Base-by-base conservation (phyloP, 2,113 vertebrate genomes). In the Dasypus novemcinctus region DNA sequence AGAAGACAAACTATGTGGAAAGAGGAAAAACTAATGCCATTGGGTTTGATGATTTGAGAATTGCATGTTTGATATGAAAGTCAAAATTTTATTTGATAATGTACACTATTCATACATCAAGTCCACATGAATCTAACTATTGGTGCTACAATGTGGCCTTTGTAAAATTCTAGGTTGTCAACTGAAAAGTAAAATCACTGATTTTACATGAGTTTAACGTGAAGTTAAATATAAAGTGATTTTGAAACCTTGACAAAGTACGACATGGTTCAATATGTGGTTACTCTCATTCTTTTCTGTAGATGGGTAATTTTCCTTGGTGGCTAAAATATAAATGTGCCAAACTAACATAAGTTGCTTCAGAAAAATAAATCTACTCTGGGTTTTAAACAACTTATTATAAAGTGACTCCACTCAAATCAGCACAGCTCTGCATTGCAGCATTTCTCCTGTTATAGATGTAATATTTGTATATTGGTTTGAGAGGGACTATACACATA, bases 91-190 rank as follows among this genome's bases (percentile, higher is more conserved):
- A 66, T 89, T 82, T 79, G 64, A n/a, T 46, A 86, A 75, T 64
- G 9, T 43, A 68, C 18, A 79, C 33, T 54, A 63, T n/a, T 57
- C 10, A 87, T 13, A 46, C 49, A 52, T n/a, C 36, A 46, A 31
- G 29, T 52, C 41, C 68, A 78, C 61, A 43, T 21, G 82, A 43
- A 72, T 71, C 68, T 38, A 79, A 78, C 49, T 29, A 54, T 43
- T 85, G 82, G 17, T 15, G 18, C 80, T 84, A 71, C 52, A 85
- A n/a, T 46, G 27, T n/a, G 86, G 36, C 27, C 27, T 85, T 1
- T 75, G 33, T 52, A 57, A 75, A 92, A 79, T 90, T 97, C n/a
- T 29, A 87, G 31, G n/a, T 15, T 76, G 75, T 78, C 71, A 93
- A 75, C 75, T 69, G 38, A 54, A 66, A 87, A 74, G 43, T 18